phyloP scores from a whole-genome alignment of 2,797 vertebrate species.

The Leucoraja ocellata region DNA sequence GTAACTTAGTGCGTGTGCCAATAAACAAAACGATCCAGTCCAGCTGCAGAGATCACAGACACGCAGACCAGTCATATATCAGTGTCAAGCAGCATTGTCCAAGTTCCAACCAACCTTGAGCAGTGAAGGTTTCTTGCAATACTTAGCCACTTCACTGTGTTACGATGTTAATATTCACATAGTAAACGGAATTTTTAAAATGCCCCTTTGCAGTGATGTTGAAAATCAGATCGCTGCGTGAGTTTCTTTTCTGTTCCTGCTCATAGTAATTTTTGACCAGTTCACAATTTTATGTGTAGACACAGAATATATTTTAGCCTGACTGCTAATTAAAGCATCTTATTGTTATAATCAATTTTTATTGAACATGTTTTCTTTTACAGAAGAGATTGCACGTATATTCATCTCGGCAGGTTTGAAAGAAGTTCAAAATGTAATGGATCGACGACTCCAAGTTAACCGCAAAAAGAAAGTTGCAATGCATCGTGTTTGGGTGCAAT shows the following conservation, averaged over 20 bases:
- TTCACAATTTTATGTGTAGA: conserved; percentile 21
- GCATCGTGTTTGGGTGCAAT: conserved; percentile 84
- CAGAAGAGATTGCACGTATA: conserved; percentile 72
- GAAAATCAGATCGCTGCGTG: neutral
- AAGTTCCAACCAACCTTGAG: neutral
- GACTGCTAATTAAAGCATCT: neutral
- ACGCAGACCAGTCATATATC: neutral
- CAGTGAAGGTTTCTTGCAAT: too few species aligned
- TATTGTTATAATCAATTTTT: neutral
- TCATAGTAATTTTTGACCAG: neutral
- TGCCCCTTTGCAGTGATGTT: neutral
- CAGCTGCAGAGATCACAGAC: neutral
- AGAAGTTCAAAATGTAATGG: conserved; percentile 81
- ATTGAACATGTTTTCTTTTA: conserved; percentile 22
- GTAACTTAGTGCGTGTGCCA: too few species aligned
- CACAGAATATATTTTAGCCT: conserved; percentile 38
- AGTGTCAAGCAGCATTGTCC: neutral
- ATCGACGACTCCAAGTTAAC: conserved; percentile 82
- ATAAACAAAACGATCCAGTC: too few species aligned
- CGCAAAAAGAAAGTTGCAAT: conserved; percentile 79
- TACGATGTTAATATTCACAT: neutral
- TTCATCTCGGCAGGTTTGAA: conserved; percentile 76
- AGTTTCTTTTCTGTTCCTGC: neutral
- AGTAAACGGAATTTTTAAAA: neutral
- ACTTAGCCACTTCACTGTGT: neutral